Conservation (phyloP, 2,797 vertebrate genomes). For the Siniperca scherzeri region DNA sequence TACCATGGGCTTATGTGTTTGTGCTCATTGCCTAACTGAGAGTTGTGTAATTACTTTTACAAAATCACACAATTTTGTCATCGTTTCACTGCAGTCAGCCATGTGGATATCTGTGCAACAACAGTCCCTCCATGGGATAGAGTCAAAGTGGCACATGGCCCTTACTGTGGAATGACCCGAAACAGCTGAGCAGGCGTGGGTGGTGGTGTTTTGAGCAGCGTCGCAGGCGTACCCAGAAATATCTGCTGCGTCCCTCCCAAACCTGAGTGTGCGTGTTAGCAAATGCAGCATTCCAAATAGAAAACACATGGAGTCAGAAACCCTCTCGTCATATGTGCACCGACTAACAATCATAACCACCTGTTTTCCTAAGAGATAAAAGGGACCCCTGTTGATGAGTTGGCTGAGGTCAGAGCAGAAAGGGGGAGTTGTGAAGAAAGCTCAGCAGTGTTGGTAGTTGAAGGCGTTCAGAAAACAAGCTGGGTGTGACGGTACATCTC, state of each 20-base stretch:
- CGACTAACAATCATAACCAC: slow-evolving; percentile 81
- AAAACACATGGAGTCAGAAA: slow-evolving; percentile 77
- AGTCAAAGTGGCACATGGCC: slow-evolving; percentile 76
- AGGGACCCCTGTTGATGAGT: slow-evolving; percentile 64
- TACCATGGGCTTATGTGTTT: neutral
- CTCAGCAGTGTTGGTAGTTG: slow-evolving; percentile 46
- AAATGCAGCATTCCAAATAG: slow-evolving; percentile 81
- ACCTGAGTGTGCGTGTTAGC: slow-evolving; percentile 76
- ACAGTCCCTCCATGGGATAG: slow-evolving; percentile 63
- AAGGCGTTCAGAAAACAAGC: slow-evolving; percentile 57
- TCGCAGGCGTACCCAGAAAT: slow-evolving; percentile 81
- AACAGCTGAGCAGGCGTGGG: slow-evolving; percentile 87
- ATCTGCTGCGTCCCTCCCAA: slow-evolving; percentile 81
- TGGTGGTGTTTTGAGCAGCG: slow-evolving; percentile 76
- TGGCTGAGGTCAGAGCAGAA: slow-evolving; percentile 55
- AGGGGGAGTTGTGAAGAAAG: slow-evolving; percentile 51
- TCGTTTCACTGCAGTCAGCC: slow-evolving; percentile 37
- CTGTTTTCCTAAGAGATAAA: slow-evolving; percentile 80
- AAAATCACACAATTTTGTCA: slow-evolving; percentile 2
- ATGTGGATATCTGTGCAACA: slow-evolving; percentile 53
- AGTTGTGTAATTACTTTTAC: slow-evolving; percentile 28
- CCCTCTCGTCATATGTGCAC: slow-evolving; percentile 53
- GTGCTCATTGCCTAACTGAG: neutral
- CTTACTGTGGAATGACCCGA: slow-evolving; percentile 79
- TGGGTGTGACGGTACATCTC: slow-evolving; percentile 56